Evolutionary conservation across 2,113 vertebrate genomes (phyloP).

Genomic region (zebrafish (Danio rerio)): DNA sequence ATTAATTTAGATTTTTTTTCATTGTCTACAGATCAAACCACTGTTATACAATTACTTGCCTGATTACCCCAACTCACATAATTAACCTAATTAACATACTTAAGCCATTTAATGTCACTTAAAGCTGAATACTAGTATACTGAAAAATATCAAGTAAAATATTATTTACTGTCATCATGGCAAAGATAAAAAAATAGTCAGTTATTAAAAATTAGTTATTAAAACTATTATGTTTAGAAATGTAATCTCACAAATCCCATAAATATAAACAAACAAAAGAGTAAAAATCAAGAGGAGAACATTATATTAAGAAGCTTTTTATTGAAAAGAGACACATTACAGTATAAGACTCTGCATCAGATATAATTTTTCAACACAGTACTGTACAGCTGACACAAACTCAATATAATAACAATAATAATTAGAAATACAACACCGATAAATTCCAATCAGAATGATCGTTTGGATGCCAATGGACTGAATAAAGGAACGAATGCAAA

Average conservation of each 20-base stretch:
- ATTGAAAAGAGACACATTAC: conserved; percentile 94
- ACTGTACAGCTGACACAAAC: conserved; percentile 90
- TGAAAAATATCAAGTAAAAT: too few species aligned
- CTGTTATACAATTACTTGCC: too few species aligned
- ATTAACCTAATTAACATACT: too few species aligned
- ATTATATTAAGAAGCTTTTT: conserved; percentile 83
- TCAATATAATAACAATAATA: conserved; percentile 74
- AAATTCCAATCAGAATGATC: conserved; percentile 71
- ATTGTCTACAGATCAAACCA: too few species aligned
- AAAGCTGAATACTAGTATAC: too few species aligned
- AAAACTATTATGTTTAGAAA: too few species aligned
- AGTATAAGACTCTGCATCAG: conserved; percentile 82
- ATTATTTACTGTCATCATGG: too few species aligned
- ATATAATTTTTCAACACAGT: conserved; percentile 83
- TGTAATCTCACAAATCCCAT: neutral
- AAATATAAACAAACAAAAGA: neutral
- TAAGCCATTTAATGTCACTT: too few species aligned
- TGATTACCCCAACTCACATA: too few species aligned
- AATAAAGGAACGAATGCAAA: conserved; percentile 54
- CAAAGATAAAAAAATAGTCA: too few species aligned
- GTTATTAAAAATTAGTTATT: too few species aligned
- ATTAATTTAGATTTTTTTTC: too few species aligned
- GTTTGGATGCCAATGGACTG: conserved; percentile 57
- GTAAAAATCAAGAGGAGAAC: conserved; percentile 41
- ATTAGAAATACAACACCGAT: conserved; percentile 63